Conservation (phyloP, 2,797 vertebrate genomes). For the Geotria australis region DNA sequence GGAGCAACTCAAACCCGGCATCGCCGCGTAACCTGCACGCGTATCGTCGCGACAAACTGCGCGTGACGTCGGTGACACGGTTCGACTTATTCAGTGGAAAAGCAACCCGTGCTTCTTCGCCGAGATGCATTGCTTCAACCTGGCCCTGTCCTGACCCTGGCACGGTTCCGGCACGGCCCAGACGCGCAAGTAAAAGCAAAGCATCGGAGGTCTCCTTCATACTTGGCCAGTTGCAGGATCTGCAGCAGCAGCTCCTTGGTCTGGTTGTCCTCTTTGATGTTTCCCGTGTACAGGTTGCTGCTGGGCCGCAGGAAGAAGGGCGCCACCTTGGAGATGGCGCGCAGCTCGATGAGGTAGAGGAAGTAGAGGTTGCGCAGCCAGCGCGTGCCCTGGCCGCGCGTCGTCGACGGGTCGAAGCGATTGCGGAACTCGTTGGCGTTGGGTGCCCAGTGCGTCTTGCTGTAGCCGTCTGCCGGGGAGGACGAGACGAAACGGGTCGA, state of each 20-base stretch:
- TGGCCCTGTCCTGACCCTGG: too few relatives aligned
- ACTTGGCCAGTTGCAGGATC: constrained; percentile 42
- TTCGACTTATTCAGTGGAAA: too few relatives aligned
- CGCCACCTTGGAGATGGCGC: constrained; percentile 48
- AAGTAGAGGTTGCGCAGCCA: constrained; percentile 72
- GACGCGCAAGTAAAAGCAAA: neutral
- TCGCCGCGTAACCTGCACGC: too few relatives aligned
- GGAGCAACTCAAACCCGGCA: too few relatives aligned
- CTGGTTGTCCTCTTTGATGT: constrained; percentile 12
- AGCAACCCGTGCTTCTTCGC: too few relatives aligned
- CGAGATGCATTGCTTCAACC: too few relatives aligned
- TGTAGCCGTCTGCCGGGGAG: constrained; percentile 30
- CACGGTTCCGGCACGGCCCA: neutral
- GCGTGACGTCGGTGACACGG: too few relatives aligned
- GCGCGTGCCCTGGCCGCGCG: constrained; percentile 48
- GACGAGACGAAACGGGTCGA: too few relatives aligned
- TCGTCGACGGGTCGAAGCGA: constrained; percentile 46
- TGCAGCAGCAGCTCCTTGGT: constrained; percentile 33
- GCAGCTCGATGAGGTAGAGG: constrained; percentile 59
- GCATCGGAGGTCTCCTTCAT: constrained; percentile 4
- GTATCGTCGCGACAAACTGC: too few relatives aligned
- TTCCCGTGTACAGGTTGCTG: constrained; percentile 46
- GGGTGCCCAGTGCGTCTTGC: constrained; percentile 47
- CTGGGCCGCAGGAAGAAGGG: constrained; percentile 36
- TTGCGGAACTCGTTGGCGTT: constrained; percentile 48